Conservation (phyloP, 2,113 vertebrate species). For the Alligator sinensis region DNA sequence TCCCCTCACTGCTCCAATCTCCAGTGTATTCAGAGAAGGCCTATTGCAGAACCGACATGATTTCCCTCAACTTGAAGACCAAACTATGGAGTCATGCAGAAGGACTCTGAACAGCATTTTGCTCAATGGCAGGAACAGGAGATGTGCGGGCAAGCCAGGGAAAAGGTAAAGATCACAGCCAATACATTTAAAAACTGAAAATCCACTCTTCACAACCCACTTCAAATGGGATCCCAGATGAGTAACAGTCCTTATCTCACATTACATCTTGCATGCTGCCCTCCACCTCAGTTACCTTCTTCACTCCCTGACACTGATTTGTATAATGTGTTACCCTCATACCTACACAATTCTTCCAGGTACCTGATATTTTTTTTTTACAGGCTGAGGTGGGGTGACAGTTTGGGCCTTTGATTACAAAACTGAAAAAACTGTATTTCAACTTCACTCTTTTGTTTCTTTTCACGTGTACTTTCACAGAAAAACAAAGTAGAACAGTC, state of each 20-base stretch:
- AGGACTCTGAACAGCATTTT: background rate
- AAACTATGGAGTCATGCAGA: rapidly evolving
- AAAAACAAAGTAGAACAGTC: background rate
- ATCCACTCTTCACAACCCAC: background rate
- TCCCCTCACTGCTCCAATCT: background rate
- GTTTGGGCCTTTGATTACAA: background rate
- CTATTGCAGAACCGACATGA: background rate
- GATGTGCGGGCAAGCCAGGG: rapidly evolving
- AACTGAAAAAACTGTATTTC: background rate
- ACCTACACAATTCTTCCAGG: background rate
- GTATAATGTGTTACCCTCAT: background rate
- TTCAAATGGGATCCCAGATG: background rate
- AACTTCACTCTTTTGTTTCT: background rate
- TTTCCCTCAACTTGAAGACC: background rate
- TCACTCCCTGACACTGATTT: background rate
- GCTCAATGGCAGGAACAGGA: background rate
- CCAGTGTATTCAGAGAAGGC: rapidly evolving
- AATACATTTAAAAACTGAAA: background rate
- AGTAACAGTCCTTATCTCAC: background rate
- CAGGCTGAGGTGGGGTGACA: background rate
- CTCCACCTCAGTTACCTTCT: background rate
- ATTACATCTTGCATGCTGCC: background rate
- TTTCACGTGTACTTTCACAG: background rate
- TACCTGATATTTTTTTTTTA: rapidly evolving
- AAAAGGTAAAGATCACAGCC: background rate